phyloP scores from a whole-genome alignment of 2,888 invertebrate species.

The Troides aeacus region DNA sequence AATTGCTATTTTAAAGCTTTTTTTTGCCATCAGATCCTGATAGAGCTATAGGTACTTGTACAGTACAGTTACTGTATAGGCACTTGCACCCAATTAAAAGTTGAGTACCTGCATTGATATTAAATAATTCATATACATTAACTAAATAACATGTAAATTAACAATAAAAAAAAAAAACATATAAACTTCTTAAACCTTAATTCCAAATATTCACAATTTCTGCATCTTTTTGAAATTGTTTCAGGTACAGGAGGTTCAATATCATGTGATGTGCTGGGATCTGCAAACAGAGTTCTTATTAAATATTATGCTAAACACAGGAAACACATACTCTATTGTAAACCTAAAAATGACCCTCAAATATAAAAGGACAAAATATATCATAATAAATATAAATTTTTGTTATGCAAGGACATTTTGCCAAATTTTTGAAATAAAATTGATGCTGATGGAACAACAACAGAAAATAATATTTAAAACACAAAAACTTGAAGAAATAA shows the following conservation, averaged over 20 bases:
- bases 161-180: not conserved
- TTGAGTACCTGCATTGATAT: not conserved
- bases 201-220: constrained; percentile 8
- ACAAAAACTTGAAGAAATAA: too few species aligned
- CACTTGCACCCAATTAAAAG: not conserved
- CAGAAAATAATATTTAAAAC: too few species aligned
- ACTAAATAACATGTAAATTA: not conserved
- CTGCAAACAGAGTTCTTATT: not conserved
- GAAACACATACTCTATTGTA: not conserved
- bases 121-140: too few species aligned
- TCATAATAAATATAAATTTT: too few species aligned
- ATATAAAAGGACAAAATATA: not conserved
- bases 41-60: too few species aligned
- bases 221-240: constrained; percentile 1
- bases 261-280: constrained; percentile 2
- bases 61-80: too few species aligned
- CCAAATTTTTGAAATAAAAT: too few species aligned
- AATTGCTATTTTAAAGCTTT: too few species aligned
- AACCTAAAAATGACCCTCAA: not conserved
- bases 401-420: too few species aligned
- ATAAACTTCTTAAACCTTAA: constrained; percentile 5
- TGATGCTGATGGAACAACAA: too few species aligned
- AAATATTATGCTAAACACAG: not conserved
- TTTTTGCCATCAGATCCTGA: too few species aligned
- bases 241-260: not conserved